These are phyloP conservation scores for Eulemur rubriventer DNA, from an alignment of 2,797 vertebrate genomes.

Conservation along the genomic window DNA sequence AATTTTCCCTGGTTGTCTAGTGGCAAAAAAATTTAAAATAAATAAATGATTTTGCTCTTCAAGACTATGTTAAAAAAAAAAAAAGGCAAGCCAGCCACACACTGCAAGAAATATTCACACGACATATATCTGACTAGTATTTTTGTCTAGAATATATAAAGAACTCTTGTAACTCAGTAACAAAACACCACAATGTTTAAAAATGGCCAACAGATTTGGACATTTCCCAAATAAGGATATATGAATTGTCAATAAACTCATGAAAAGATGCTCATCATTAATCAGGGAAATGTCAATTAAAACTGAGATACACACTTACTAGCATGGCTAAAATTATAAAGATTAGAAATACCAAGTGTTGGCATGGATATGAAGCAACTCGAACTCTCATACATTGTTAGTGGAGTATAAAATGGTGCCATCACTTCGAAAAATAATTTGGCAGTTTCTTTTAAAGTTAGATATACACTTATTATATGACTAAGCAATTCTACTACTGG, in stretches of 20 bases:
- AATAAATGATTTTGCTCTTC: not conserved
- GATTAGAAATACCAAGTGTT: not conserved
- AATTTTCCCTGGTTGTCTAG: not conserved
- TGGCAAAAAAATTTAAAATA: not conserved
- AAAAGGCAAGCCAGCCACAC: not conserved
- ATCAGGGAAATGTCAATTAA: constrained; percentile 13
- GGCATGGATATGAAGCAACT: not conserved
- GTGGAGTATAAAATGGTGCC: not conserved
- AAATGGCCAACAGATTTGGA: not conserved
- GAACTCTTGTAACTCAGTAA: not conserved
- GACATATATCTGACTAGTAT: not conserved
- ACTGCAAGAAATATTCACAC: constrained; percentile 21
- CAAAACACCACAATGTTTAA: not conserved
- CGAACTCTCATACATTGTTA: not conserved
- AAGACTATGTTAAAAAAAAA: not conserved
- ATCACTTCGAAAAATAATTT: constrained; percentile 21
- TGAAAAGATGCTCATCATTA: constrained; percentile 15
- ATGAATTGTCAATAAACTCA: constrained; percentile 15
- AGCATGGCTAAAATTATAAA: constrained; percentile 34
- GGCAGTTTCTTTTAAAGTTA: constrained; percentile 1
- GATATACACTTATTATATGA: not conserved
- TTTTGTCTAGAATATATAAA: not conserved
- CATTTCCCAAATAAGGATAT: not conserved
- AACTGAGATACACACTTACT: not conserved
- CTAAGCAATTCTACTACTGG: constrained; percentile 21